Percentiles rank a stretch among this genome's conserved stretches.
These are phyloP conservation scores for Pachyrhynchus sulphureomaculatus DNA, from an alignment of 1,140 invertebrate genomes.

Conservation along the genomic window DNA sequence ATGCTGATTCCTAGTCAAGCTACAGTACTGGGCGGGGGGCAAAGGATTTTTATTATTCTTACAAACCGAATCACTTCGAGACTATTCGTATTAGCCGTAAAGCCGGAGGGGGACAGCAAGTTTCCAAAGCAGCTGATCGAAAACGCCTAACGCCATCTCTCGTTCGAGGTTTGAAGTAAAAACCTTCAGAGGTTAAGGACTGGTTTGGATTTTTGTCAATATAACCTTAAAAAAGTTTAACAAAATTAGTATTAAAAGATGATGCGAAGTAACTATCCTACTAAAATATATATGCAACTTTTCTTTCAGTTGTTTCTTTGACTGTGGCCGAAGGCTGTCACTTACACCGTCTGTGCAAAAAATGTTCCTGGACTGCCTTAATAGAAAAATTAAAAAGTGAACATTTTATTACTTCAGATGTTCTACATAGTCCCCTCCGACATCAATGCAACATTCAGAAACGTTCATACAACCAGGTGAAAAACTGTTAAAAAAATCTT, in stretches of 20 bases:
- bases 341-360: too few relatives aligned
- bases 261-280: neutral
- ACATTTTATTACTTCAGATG: too few relatives aligned
- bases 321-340: too few relatives aligned
- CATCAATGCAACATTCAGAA: too few relatives aligned
- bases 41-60: constrained; percentile 62
- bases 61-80: constrained; percentile 64
- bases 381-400: too few relatives aligned
- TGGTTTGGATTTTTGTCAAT: constrained; percentile 50
- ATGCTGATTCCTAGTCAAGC: constrained; percentile 64
- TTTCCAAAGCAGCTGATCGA: constrained; percentile 66
- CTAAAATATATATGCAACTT: neutral
- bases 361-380: too few relatives aligned
- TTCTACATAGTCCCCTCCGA: too few relatives aligned
- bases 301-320: too few relatives aligned
- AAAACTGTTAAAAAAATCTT: too few relatives aligned
- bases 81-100: constrained; percentile 66
- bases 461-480: too few relatives aligned
- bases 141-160: constrained; percentile 59
- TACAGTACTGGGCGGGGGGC: constrained; percentile 58
- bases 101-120: constrained; percentile 63
- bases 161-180: constrained; percentile 45
- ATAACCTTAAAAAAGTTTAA: constrained; percentile 36
- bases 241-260: neutral
- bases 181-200: constrained; percentile 43